Conservation (phyloP, 2,113 vertebrate species). For the Origma solitaria region DNA sequence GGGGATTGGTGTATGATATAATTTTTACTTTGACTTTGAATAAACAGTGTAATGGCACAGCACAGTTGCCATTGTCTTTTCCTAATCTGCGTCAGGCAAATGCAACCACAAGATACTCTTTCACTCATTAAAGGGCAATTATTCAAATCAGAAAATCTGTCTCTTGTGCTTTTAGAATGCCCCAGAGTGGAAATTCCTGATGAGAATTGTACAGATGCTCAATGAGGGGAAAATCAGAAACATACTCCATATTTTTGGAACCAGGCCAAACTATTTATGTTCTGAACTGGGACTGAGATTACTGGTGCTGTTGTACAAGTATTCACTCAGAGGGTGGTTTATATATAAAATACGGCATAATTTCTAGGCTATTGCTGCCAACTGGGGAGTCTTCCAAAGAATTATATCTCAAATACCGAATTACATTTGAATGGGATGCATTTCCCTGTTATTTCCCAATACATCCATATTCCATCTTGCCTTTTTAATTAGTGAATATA, state of each 20-base stretch:
- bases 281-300: neutral
- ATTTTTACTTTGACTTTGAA: neutral
- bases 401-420: conserved; percentile 27
- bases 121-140: neutral
- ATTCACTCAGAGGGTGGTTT: conserved; percentile 43
- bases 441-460: conserved; percentile 51
- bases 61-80: neutral
- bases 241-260: neutral
- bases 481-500: conserved; percentile 61
- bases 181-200: neutral
- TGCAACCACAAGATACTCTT: neutral
- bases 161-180: neutral
- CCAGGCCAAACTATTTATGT: conserved; percentile 13
- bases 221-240: neutral
- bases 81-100: neutral
- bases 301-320: conserved; percentile 24
- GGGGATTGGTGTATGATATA: neutral
- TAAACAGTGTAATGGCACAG: neutral
- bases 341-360: conserved; percentile 28
- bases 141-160: neutral
- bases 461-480: conserved; percentile 38
- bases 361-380: conserved; percentile 48
- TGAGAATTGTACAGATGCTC: conserved; percentile 9
- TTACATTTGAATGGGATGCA: conserved; percentile 31
- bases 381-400: conserved; percentile 37